Conservation (phyloP, 2,113 vertebrate genomes). For the Corvus moneduloides region DNA sequence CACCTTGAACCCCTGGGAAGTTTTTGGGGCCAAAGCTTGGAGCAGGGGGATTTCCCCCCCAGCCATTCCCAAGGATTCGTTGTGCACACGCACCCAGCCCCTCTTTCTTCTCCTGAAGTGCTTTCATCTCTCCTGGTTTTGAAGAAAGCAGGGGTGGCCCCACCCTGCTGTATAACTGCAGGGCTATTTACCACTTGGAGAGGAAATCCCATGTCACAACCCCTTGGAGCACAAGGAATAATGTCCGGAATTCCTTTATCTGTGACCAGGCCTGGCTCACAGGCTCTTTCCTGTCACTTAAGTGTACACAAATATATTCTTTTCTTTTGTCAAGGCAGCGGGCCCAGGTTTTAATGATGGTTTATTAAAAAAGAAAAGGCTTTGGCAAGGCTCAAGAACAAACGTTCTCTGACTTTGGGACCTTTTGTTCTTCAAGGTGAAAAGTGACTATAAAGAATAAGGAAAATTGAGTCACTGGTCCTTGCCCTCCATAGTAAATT, state of each 20-base stretch:
- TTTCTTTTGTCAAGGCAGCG: constrained; percentile 51
- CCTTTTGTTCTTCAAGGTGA: constrained; percentile 67
- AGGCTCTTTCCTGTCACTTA: constrained; percentile 67
- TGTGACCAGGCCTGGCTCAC: constrained; percentile 47
- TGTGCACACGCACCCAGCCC: background rate
- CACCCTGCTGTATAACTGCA: background rate
- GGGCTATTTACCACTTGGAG: constrained; percentile 60
- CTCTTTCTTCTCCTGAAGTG: background rate
- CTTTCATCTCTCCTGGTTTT: constrained; percentile 5
- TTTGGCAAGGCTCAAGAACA: constrained; percentile 50
- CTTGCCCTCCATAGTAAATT: constrained; percentile 63
- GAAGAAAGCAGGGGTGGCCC: background rate
- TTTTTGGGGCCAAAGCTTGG: background rate
- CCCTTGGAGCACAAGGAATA: constrained; percentile 72
- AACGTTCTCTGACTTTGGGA: constrained; percentile 30
- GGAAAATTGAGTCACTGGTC: constrained; percentile 52
- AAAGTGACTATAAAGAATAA: constrained; percentile 37
- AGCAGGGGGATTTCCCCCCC: background rate
- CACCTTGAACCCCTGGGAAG: background rate
- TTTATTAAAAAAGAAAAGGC: constrained; percentile 20
- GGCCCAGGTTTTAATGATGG: constrained; percentile 42
- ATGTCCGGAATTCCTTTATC: constrained; percentile 84
- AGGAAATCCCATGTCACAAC: constrained; percentile 76
- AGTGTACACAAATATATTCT: constrained; percentile 60
- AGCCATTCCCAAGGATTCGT: background rate